Evolutionary conservation across 2,113 vertebrate genomes (phyloP).

Genomic region (Elephas maximus): DNA sequence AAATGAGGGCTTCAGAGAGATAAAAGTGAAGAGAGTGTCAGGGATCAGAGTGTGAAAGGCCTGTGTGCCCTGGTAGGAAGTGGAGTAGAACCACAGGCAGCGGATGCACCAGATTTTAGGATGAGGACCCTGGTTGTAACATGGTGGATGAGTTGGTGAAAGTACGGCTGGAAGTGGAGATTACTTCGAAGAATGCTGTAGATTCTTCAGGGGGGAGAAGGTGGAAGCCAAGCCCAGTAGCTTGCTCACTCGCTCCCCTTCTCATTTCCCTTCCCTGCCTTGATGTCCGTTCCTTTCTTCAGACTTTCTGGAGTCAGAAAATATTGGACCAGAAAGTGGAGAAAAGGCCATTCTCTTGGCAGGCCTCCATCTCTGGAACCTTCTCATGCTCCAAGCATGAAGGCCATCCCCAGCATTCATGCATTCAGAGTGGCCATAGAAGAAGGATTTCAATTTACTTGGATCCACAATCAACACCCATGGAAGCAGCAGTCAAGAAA

Average conservation of each 20-base stretch:
- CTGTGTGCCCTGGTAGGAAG: fast-evolving
- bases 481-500: too few relatives aligned
- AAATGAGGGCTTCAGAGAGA: fast-evolving
- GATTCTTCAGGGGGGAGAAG: background rate
- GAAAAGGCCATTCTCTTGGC: background rate
- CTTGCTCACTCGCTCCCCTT: background rate
- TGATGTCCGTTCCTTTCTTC: background rate
- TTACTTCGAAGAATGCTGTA: fast-evolving
- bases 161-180: fast-evolving
- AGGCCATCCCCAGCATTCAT: fast-evolving
- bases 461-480: too few relatives aligned
- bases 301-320: background rate
- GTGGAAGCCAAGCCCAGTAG: fast-evolving
- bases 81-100: fast-evolving
- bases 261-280: background rate
- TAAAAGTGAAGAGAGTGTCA: background rate
- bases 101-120: background rate
- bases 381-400: background rate
- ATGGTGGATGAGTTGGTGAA: fast-evolving
- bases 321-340: background rate
- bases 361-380: background rate
- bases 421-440: too few relatives aligned
- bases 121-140: fast-evolving
- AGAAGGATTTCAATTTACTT: background rate
- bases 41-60: background rate